Base-by-base conservation (phyloP, 2,797 vertebrate genomes). In the Phoeniculus purpureus region DNA sequence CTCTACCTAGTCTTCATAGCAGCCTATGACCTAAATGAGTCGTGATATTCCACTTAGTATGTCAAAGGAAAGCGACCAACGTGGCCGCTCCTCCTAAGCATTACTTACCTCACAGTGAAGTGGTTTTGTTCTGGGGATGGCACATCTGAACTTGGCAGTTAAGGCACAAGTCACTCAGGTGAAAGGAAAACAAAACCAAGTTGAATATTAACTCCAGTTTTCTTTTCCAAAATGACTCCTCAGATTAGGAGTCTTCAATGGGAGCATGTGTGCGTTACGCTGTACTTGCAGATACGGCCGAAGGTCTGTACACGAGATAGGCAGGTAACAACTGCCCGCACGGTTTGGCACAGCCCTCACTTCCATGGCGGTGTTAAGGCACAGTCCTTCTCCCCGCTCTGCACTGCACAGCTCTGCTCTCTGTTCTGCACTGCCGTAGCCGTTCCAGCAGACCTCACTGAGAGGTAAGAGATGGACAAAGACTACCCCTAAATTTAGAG, bases 1-100 rank as follows among this genome's bases (percentile, higher is more conserved):
- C 89, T 94, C 94, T 96, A 96, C 96, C 96, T 91, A 95, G 85
- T 55, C 52, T 78, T n/a, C 87, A 51, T 47, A 77, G 86, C 32
- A 62, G 67, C 50, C 91, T 93, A 40, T 85, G 94, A 95, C 93
- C 85, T 90, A 95, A 96, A 92, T 72, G n/a, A 93, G 87, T 70
- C 70, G 82, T 81, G 93, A 95, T 96, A 94, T 94, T 95, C 87
- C 93, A 85, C 81, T 71, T 19, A 60, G 16, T 45, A 55, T 32
- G 21, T 90, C 96, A 80, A 74, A 80, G 32, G 48, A 84, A 61
- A 88, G 47, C n/a, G 43, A 47, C 37, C 55, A 32, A 34, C 60
- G 18, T 34, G 15, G 43, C 45, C 15, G 43, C 87, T 80, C 55
- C 29, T 77, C 37, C 70, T 79, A 21, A 45, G 58, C 10, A 7